Base-by-base conservation (phyloP, 2,113 vertebrate species). In the Oncorhynchus gorbuscha region DNA sequence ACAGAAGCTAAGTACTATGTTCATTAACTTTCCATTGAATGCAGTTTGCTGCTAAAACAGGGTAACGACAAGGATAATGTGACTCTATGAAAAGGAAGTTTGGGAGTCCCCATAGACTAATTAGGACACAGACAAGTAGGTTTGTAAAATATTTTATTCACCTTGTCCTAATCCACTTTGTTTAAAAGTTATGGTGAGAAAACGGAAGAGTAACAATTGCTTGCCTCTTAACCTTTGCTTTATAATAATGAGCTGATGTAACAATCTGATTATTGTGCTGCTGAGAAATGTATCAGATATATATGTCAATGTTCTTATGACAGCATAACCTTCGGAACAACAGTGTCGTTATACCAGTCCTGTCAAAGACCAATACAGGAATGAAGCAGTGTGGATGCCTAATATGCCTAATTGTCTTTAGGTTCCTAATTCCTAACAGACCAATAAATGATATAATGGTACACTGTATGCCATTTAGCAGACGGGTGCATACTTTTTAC, bases 11-110 rank as follows among this genome's bases (percentile, higher is more conserved):
- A 78, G 69, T 85, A 87, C 76, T 79, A 70, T 84, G 84, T 91
- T 92, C 83, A 92, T 93, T 93, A 92, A 85, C 88, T 82, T 84
- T 69, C 84, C 86, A 89, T 89, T 91, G 88, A 91, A 90, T 89
- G 86, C 82, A 67, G 0, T 3, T 76, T 79, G 80, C 84, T 90
- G 79, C 86, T 86, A 85, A 81, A 6, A 71, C 85, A 83, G 71
- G 74, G 86, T 79, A 70, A 79, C 4, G 28, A 80, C 73, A 79
- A 69, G 86, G 80, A 88, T 87, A 86, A 82, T 89, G 79, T 84
- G 84, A 88, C 87, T 89, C 86, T 74, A 87, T 88, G 79, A 89
- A 90, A 89, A 82, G 76, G 22, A 62, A 74, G 69, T 58, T 74
- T 72, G 81, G 45, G 71, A 74, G 79, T 90, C 86, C 89, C 86